phyloP scores from a whole-genome alignment of 2,113 vertebrate species.

The Mustela lutreola region DNA sequence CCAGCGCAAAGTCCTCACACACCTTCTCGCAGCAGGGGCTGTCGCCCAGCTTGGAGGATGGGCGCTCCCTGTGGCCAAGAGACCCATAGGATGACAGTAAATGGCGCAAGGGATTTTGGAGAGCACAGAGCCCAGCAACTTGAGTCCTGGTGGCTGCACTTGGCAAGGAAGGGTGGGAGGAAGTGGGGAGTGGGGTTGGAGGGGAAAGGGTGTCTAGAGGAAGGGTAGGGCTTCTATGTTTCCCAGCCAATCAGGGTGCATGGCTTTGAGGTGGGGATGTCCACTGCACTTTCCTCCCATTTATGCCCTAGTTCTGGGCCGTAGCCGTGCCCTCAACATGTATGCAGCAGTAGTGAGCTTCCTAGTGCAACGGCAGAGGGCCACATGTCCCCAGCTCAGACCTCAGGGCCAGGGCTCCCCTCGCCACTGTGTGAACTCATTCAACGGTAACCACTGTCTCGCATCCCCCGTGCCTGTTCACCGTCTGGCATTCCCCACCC shows the following conservation, averaged over 20 bases:
- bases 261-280: accelerated
- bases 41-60: neutral
- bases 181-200: too few species aligned
- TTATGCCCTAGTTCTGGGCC: neutral
- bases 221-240: too few species aligned
- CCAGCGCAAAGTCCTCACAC: neutral
- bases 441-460: accelerated
- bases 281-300: accelerated
- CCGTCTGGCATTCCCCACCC: too few species aligned
- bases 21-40: neutral
- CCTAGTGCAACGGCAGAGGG: neutral
- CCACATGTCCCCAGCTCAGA: accelerated
- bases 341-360: neutral
- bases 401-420: neutral
- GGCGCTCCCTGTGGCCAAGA: neutral
- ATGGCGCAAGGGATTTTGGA: neutral
- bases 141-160: neutral
- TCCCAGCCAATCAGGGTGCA: accelerated
- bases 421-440: accelerated
- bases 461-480: neutral
- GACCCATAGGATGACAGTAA: neutral
- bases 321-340: neutral
- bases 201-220: neutral
- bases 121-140: neutral
- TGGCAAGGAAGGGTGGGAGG: neutral